A percentile compares a stretch with the other conserved stretches of the same genome.
These are phyloP conservation scores for Muntiacus reevesi DNA, from an alignment of 2,113 vertebrate genomes.

Conservation along the genomic window DNA sequence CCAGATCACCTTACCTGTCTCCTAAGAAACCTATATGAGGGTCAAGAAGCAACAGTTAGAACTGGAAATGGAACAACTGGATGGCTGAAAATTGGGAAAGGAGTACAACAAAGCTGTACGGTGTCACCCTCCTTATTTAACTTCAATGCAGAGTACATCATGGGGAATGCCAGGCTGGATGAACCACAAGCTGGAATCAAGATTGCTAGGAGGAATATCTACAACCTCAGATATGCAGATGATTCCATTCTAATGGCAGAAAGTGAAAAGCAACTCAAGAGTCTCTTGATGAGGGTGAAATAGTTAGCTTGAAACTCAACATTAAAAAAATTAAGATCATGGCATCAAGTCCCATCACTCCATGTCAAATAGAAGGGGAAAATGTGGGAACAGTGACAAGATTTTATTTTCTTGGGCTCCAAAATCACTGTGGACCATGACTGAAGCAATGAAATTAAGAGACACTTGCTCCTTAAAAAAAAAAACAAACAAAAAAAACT, in stretches of 20 bases:
- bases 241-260: not conserved
- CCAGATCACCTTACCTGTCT: not conserved
- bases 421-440: not conserved
- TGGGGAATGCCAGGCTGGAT: not conserved
- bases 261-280: not conserved
- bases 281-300: not conserved
- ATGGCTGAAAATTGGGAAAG: not conserved
- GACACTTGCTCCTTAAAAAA: not conserved
- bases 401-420: not conserved
- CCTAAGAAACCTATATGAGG: not conserved
- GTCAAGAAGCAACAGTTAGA: not conserved
- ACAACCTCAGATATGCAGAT: not conserved
- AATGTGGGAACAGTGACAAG: not conserved
- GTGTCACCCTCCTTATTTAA: not conserved
- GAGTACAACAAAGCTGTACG: not conserved
- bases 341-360: not conserved
- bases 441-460: not conserved
- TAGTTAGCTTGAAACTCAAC: not conserved
- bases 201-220: not conserved
- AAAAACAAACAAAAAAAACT: not conserved
- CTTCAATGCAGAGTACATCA: not conserved
- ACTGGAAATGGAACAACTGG: not conserved
- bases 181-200: not conserved
- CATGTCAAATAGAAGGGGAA: not conserved
- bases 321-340: not conserved